Conservation (phyloP, 37 sponge, comb jelly and placozoan species). For the Dysidea cf. avara region DNA sequence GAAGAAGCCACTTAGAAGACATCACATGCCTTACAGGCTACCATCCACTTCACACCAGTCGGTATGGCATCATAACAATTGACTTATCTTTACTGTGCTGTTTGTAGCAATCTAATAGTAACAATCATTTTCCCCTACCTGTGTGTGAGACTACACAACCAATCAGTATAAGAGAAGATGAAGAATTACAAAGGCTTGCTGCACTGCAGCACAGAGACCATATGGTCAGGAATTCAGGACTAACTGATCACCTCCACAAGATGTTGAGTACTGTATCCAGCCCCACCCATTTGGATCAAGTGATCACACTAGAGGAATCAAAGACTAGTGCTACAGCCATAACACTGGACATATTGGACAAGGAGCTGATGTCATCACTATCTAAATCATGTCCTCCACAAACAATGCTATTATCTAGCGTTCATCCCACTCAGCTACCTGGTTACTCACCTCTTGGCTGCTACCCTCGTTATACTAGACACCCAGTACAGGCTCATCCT, state of each 20-base stretch:
- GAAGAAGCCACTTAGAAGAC: constrained; percentile 3
- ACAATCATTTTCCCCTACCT: not conserved
- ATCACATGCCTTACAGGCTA: constrained; percentile 23
- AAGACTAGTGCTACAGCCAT: too few species aligned
- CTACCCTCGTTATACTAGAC: too few species aligned
- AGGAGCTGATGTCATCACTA: too few species aligned
- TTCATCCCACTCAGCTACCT: too few species aligned
- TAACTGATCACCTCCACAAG: constrained; percentile 70
- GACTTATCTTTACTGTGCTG: not conserved
- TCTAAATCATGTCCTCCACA: too few species aligned
- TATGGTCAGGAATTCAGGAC: constrained; percentile 76
- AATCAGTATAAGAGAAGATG: constrained; percentile 62
- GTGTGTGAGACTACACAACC: constrained; percentile 35
- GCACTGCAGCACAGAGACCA: constrained; percentile 81
- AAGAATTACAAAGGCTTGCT: constrained; percentile 82
- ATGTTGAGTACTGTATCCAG: constrained; percentile 19
- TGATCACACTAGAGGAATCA: too few species aligned
- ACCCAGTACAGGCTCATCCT: too few species aligned
- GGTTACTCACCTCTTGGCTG: too few species aligned
- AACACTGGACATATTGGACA: too few species aligned
- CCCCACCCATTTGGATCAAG: too few species aligned
- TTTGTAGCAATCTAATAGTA: not conserved
- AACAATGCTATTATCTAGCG: too few species aligned
- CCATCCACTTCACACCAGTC: not conserved
- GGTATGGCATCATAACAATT: not conserved